A percentile compares a stretch with the other conserved stretches of the same genome.
phyloP scores from a whole-genome alignment of 1,140 invertebrate genomes.

The Gryon sp. region DNA sequence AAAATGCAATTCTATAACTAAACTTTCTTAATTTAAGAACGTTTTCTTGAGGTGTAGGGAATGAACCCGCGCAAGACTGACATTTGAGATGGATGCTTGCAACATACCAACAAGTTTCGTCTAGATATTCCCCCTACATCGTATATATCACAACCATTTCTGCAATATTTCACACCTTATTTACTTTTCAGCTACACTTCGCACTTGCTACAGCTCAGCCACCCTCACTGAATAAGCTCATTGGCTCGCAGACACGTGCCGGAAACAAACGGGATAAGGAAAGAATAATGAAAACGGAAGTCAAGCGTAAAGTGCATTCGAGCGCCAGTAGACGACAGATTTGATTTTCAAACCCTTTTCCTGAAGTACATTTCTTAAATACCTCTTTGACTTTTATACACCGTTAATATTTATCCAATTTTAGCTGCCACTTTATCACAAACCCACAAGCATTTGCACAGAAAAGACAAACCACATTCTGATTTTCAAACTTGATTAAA shows the following conservation, averaged over 20 bases:
- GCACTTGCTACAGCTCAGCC: slow-evolving; percentile 43
- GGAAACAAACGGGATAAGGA: slow-evolving; percentile 65
- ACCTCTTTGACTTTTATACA: neutral
- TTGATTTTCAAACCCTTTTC: slow-evolving; percentile 42
- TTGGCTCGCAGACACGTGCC: slow-evolving; percentile 63
- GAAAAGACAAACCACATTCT: too few relatives aligned
- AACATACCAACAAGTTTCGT: slow-evolving; percentile 41
- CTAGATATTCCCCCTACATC: slow-evolving; percentile 34
- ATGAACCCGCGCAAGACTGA: slow-evolving; percentile 59
- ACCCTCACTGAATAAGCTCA: slow-evolving; percentile 61
- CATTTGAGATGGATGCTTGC: slow-evolving; percentile 65
- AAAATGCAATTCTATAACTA: too few relatives aligned
- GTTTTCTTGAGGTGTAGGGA: slow-evolving; percentile 38
- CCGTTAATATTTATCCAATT: slow-evolving; percentile 19
- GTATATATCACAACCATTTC: slow-evolving; percentile 56
- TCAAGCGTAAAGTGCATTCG: slow-evolving; percentile 63
- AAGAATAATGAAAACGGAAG: slow-evolving; percentile 66
- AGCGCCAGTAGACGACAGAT: slow-evolving; percentile 51
- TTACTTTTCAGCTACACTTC: slow-evolving; percentile 67
- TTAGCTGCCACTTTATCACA: too few relatives aligned
- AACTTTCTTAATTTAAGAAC: slow-evolving; percentile 26
- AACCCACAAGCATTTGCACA: too few relatives aligned
- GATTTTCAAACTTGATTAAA: too few relatives aligned
- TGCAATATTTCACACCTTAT: slow-evolving; percentile 69
- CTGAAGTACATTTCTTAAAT: slow-evolving; percentile 18